Conservation (phyloP, 2,888 invertebrate species). For the Thymelicus acteon region DNA sequence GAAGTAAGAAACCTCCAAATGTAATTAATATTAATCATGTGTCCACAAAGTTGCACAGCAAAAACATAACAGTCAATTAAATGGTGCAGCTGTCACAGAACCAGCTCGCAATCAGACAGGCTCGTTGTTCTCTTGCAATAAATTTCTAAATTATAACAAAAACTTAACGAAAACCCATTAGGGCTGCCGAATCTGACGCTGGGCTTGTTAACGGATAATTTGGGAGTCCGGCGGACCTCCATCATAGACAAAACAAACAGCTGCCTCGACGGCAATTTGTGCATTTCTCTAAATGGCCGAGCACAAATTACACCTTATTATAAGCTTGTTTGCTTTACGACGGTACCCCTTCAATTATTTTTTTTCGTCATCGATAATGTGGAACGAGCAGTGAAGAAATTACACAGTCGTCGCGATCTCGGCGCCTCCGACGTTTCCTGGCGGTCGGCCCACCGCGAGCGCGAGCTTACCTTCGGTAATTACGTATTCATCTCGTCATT, state of each 20-base stretch:
- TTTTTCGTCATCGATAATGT: conserved; percentile 82
- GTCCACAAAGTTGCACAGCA: conserved; percentile 15
- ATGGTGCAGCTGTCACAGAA: conserved; percentile 73
- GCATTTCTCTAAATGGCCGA: conserved; percentile 85
- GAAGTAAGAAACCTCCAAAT: not conserved
- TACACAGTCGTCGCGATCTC: conserved; percentile 74
- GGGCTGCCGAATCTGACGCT: conserved; percentile 85
- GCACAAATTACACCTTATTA: conserved; percentile 85
- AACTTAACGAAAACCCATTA: conserved; percentile 84
- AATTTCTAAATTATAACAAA: conserved; percentile 79
- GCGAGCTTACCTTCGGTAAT: conserved; percentile 48
- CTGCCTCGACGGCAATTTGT: conserved; percentile 80
- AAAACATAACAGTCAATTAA: conserved; percentile 60
- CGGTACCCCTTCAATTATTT: conserved; percentile 83
- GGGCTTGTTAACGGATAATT: conserved; percentile 83
- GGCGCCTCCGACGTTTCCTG: conserved; percentile 74
- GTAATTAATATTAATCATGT: conserved; percentile 20
- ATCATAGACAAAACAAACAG: conserved; percentile 85
- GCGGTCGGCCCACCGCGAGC: conserved; percentile 46
- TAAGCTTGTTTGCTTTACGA: conserved; percentile 85
- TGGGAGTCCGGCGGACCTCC: conserved; percentile 78
- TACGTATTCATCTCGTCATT: conserved; percentile 59
- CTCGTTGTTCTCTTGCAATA: conserved; percentile 73
- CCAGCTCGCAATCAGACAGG: conserved; percentile 68
- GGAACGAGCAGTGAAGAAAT: conserved; percentile 81